Percentiles rank a stretch among this genome's conserved stretches.
These are phyloP conservation scores for Archocentrus centrarchus DNA, from an alignment of 2,113 vertebrate genomes.

Conservation along the genomic window DNA sequence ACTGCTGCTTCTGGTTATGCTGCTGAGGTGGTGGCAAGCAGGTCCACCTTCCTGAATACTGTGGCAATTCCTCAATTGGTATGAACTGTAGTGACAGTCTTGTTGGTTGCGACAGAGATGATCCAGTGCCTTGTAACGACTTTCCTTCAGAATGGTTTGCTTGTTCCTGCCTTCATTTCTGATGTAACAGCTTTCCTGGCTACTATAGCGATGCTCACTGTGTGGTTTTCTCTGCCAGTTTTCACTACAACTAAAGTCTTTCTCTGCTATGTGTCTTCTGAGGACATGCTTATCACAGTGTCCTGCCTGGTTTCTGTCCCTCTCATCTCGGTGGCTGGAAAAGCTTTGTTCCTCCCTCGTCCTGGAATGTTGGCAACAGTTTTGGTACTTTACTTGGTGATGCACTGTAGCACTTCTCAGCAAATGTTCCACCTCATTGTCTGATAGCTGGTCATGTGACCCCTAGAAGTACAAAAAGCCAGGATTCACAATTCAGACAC, in stretches of 20 bases:
- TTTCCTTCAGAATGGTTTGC: constrained; percentile 11
- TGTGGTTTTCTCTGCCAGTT: neutral
- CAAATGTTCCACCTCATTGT: constrained; percentile 87
- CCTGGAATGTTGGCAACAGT: neutral
- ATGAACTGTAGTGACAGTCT: neutral
- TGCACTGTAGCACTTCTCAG: constrained; percentile 84
- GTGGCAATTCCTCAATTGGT: neutral
- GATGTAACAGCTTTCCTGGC: neutral
- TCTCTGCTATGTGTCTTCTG: neutral
- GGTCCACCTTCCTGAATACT: neutral
- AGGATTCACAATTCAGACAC: neutral
- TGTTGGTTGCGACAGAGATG: constrained; percentile 6
- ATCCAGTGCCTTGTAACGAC: neutral
- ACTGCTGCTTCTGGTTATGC: neutral
- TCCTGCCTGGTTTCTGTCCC: neutral
- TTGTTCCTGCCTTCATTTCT: constrained; percentile 7
- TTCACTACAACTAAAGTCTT: neutral
- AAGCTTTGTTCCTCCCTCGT: neutral
- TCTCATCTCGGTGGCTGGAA: neutral
- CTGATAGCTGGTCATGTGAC: constrained; percentile 75
- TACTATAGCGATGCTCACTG: neutral
- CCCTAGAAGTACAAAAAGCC: constrained; percentile 1
- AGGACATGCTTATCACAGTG: neutral
- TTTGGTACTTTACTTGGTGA: constrained; percentile 6
- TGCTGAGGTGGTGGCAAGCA: neutral